Evolutionary conservation across 2,888 invertebrate genomes (phyloP).

Genomic region (Alloscopus bannaensis): DNA sequence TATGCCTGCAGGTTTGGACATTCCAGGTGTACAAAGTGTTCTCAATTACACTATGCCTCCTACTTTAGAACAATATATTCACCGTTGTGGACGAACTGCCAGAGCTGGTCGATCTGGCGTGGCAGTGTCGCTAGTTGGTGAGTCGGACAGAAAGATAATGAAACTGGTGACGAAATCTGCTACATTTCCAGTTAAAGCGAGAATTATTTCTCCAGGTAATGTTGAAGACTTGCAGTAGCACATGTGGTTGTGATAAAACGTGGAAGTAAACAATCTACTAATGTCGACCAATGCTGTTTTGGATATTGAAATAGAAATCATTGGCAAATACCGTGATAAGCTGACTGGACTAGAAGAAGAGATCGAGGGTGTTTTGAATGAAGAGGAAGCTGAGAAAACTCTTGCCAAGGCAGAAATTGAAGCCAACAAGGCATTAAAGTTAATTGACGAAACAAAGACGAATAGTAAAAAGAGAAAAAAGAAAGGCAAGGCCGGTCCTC

Average conservation of each 20-base stretch:
- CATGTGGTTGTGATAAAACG: not conserved
- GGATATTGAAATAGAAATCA: slow-evolving; percentile 75
- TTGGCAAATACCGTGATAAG: slow-evolving; percentile 77
- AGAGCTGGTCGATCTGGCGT: slow-evolving; percentile 95
- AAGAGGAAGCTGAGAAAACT: slow-evolving; percentile 89
- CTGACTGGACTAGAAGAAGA: slow-evolving; percentile 86
- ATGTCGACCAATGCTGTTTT: not conserved
- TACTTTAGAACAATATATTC: slow-evolving; percentile 96
- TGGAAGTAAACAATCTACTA: not conserved
- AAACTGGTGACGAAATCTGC: slow-evolving; percentile 94
- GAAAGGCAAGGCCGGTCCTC: slow-evolving; percentile 73
- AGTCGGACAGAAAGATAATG: slow-evolving; percentile 91
- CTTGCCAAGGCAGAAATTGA: slow-evolving; percentile 90
- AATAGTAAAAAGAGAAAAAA: slow-evolving; percentile 74
- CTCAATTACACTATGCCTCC: slow-evolving; percentile 97
- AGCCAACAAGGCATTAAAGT: slow-evolving; percentile 83
- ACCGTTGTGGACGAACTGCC: slow-evolving; percentile 96
- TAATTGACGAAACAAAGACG: slow-evolving; percentile 78
- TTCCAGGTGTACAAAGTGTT: slow-evolving; percentile 76
- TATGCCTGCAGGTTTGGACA: slow-evolving; percentile 64
- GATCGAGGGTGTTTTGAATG: slow-evolving; percentile 87
- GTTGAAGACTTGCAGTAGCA: not conserved
- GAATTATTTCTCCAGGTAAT: slow-evolving; percentile 84
- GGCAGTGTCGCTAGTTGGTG: slow-evolving; percentile 96
- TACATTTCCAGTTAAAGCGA: slow-evolving; percentile 88